Percentiles rank a stretch among this genome's conserved stretches.
phyloP scores from a whole-genome alignment of 2,113 vertebrate genomes.

The Trinectes maculatus region DNA sequence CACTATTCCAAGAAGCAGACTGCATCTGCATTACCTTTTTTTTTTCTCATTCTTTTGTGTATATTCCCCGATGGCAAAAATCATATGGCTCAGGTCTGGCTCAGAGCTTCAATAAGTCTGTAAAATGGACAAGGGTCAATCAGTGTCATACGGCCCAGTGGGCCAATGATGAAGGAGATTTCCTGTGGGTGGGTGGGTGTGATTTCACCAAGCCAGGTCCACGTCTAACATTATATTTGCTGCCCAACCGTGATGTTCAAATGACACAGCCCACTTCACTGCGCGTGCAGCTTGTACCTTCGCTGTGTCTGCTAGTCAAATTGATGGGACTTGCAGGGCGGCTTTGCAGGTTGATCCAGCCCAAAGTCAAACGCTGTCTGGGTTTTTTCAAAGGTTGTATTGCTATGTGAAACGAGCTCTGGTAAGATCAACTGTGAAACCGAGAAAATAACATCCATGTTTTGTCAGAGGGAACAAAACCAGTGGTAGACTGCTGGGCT shows the following conservation, averaged over 20 bases:
- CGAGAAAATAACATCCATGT: background rate
- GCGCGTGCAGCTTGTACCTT: too few relatives aligned
- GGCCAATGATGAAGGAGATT: background rate
- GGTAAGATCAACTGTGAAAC: background rate
- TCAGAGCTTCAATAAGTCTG: background rate
- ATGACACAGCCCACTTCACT: background rate
- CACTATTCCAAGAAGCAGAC: background rate
- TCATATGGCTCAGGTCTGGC: background rate
- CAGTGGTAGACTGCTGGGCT: background rate
- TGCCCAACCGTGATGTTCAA: background rate
- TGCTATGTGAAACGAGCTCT: background rate
- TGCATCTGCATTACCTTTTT: background rate
- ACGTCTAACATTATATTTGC: background rate
- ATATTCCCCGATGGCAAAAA: background rate
- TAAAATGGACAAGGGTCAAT: too few relatives aligned
- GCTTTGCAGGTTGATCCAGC: background rate
- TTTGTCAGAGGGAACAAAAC: background rate
- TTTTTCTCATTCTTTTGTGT: background rate
- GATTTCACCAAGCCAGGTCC: background rate
- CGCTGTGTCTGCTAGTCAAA: too few relatives aligned
- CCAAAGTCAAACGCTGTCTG: background rate
- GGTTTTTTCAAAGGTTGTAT: slow-evolving; percentile 3
- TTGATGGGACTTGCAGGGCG: background rate
- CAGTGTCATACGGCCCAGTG: background rate
- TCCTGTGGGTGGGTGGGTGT: background rate